Evolutionary conservation across 2,113 vertebrate species (phyloP), one percentile per base, ranked within the genome.

Genomic region (Mixornis gularis): DNA sequence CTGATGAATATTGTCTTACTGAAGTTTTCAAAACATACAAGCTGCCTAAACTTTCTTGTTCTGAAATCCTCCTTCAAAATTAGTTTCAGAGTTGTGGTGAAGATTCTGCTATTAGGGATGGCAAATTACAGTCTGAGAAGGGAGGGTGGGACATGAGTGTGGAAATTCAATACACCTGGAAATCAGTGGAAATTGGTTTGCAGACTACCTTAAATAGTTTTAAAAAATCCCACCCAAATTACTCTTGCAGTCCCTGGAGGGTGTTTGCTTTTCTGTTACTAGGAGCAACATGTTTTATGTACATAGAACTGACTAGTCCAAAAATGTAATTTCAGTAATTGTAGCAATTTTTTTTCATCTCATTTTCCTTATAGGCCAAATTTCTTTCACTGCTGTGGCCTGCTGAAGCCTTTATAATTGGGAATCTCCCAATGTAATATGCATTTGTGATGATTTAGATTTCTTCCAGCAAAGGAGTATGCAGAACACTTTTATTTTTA

Each of bases 251-350:
- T 20, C 13, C 70, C 30, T 30, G 55, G 26, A 73, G 55, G 12
- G 43, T 73, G 32, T 89, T 89, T 89, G 70, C 38, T 94, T 90
- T 91, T 49, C 59, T 87, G 85, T 93, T 85, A 40, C 95, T 52
- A 93, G 9, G 63, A 90, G 63, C 40, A 83, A 87, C 24, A 12
- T 8, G 3, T 62, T 70, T 73, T 77, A 79, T 20, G 7, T 46
- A 53, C 0, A 0, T 38, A 52, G 43, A 72, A 59, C 30, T 55
- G 21, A 68, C 43, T 51, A 24, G 59, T 66, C 85, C 26, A 73
- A 94, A 95, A 87, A 70, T 21, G 12, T 51, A 5, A 58, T 85
- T 89, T 73, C 74, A 89, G 34, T 30, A 87, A 46, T 63, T 70
- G 25, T 10, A 59, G 44, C 15, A 25, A 38, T 34, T 65, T 80